Evolutionary conservation across 2,113 vertebrate genomes (phyloP), one percentile per base, ranked within the genome.

Genomic region (Thunnus maccoyii): DNA sequence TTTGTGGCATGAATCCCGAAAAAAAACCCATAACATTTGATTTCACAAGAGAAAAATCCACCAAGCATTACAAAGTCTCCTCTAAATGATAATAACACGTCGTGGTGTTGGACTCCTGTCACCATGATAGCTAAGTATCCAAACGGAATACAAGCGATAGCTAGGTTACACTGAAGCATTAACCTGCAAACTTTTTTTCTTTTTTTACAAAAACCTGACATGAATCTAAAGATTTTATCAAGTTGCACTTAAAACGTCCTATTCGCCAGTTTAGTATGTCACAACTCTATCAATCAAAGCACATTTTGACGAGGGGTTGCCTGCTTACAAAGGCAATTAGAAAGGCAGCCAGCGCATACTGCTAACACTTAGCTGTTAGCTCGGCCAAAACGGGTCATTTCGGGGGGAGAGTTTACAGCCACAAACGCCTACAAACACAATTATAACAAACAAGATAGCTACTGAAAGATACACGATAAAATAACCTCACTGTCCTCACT

Each of bases 301-400:
- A 27, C 13, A 71, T 61, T 63, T 70, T 41, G 18, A 44, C 46
- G 11, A 51, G 36, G 46, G 76, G 62, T 75, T 67, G 47, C 54
- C 64, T 55, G 75, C 11, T 75, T 91, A 91, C 91, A 94, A 92
- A 90, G 88, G 91, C 89, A 92, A 94, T 92, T 91, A 91, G 85
- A 90, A 61, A 80, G 73, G 56, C 78, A 86, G 58, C 61, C 10
- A 70, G 76, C 77, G 66, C 82, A 50, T 9, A 52, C 64, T 83
- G 87, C 85, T 93, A 93, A 82, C 84, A 47, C 18, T 14, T 72
- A 88, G 82, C 88, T 22, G 55, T 27, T 68, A 71, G 81, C 90
- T 51, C 76, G 8, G 60, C 69, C 89, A 54, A 30, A 46, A 32
- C 20, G 3, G 16, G 15, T 60, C 36, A 62, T 64, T 52, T 32